Conservation (phyloP, 2,888 invertebrate genomes). For the Lasioglossum villosulum region DNA sequence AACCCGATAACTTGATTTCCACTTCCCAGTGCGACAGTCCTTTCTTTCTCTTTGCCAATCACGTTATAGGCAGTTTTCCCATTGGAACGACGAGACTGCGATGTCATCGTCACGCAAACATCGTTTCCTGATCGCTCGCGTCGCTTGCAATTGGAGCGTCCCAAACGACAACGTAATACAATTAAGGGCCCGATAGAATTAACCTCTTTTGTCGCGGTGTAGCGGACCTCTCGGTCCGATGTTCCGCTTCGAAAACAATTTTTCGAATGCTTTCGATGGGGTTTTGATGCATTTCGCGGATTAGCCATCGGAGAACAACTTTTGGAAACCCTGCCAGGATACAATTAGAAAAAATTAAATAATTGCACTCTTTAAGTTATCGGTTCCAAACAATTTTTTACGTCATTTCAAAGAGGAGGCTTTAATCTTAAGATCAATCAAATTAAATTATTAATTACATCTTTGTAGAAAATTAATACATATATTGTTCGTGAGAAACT, state of each 20-base stretch:
- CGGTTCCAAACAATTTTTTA: no score
- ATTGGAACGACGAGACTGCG: constrained; percentile 20
- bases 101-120: constrained; percentile 36
- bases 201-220: constrained; percentile 13
- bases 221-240: constrained; percentile 11
- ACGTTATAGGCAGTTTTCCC: constrained; percentile 32
- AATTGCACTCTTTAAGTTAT: background rate
- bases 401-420: no score
- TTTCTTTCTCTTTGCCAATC: constrained; percentile 36
- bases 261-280: background rate
- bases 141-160: constrained; percentile 39
- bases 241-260: background rate
- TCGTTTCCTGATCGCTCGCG: constrained; percentile 39
- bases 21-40: constrained; percentile 8
- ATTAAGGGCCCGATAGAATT: constrained; percentile 39
- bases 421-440: no score
- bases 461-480: background rate
- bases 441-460: background rate
- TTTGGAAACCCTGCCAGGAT: background rate
- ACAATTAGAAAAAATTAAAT: background rate
- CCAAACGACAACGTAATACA: constrained; percentile 40
- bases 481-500: background rate
- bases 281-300: background rate
- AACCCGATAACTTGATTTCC: constrained; percentile 40
- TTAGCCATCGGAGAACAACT: background rate